phyloP scores from a whole-genome alignment of 2,797 vertebrate genomes.

The Argya squamiceps region DNA sequence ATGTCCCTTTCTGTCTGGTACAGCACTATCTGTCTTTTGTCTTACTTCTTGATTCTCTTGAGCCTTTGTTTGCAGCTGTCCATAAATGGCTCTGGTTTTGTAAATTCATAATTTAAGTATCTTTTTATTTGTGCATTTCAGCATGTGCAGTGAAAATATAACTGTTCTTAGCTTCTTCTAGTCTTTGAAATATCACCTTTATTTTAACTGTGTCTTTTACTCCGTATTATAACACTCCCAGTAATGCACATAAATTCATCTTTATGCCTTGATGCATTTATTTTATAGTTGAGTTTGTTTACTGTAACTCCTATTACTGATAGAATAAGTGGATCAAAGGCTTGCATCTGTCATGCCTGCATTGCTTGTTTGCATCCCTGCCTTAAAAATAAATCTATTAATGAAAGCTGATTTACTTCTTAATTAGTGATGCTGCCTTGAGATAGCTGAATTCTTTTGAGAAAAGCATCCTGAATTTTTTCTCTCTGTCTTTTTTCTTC shows the following conservation, averaged over 20 bases:
- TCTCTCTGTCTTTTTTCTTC: neutral
- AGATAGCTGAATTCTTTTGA: neutral
- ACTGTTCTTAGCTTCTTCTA: neutral
- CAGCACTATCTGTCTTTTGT: neutral
- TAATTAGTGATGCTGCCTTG: neutral
- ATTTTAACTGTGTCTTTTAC: neutral
- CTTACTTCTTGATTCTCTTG: neutral
- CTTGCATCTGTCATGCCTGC: neutral
- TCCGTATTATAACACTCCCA: neutral
- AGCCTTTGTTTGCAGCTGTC: neutral
- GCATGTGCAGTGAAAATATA: neutral
- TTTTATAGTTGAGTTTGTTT: neutral
- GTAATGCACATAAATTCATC: neutral
- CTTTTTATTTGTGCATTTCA: neutral
- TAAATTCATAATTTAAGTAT: neutral
- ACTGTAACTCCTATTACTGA: neutral
- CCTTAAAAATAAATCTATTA: neutral
- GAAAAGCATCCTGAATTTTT: neutral
- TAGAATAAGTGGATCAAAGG: neutral
- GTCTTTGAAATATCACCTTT: neutral
- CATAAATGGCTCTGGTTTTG: neutral
- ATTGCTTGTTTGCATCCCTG: neutral
- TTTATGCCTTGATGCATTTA: neutral
- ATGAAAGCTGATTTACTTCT: constrained; percentile 9
- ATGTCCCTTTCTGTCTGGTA: neutral